Conservation (phyloP, 2,888 invertebrate genomes). For the Drosophila buzzatii region DNA sequence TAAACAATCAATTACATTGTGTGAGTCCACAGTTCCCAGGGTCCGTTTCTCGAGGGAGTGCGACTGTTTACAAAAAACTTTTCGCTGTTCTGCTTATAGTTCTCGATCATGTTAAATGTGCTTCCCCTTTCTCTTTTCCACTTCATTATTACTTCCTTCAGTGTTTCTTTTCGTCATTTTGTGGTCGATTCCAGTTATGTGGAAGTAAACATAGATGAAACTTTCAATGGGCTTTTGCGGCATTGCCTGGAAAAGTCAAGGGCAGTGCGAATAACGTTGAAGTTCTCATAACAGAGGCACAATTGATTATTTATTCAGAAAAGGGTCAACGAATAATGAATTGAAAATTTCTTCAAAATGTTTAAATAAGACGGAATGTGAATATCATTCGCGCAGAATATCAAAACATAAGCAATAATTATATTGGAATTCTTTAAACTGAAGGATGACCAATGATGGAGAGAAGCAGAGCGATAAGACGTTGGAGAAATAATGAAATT, state of each 20-base stretch:
- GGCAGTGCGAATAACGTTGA: constrained; percentile 14
- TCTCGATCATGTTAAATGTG: constrained; percentile 17
- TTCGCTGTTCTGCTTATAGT: constrained; percentile 38
- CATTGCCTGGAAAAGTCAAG: constrained; percentile 37
- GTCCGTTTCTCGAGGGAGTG: constrained; percentile 39
- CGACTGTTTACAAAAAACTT: constrained; percentile 44
- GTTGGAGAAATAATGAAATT: no score
- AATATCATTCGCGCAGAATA: neutral
- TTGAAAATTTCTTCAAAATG: neutral
- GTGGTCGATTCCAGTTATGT: constrained; percentile 36
- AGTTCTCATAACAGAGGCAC: neutral
- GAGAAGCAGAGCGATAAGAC: neutral
- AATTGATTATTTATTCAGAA: constrained; percentile 11
- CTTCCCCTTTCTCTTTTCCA: constrained; percentile 1
- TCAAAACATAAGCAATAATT: neutral
- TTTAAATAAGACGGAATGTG: constrained; percentile 1
- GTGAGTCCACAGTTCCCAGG: constrained; percentile 47
- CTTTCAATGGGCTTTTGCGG: constrained; percentile 35
- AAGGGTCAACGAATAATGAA: neutral
- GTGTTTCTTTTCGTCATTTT: neutral
- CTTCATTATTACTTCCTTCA: constrained; percentile 10
- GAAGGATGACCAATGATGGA: neutral
- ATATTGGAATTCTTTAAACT: neutral
- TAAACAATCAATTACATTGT: constrained; percentile 82
- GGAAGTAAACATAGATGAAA: constrained; percentile 36